Evolutionary conservation across 1,140 invertebrate genomes (phyloP), one percentile per base, ranked within the genome.

Genomic region (Drosophila nikananu): DNA sequence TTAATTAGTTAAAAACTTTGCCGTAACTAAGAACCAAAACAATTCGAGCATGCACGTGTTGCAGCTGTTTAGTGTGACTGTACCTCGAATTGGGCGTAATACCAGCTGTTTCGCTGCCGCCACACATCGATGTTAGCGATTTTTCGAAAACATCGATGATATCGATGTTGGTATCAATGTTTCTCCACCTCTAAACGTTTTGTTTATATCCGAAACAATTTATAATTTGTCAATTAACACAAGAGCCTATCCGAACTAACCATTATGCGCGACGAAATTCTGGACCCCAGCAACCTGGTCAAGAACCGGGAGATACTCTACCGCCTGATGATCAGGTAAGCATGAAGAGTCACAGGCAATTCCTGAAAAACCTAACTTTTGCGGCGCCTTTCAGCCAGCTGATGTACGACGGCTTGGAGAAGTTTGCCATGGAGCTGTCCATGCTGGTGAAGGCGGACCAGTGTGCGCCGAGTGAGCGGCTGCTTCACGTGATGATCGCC

Each of bases 381-480:
- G 42, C 19, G 10, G 0, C 19, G 9, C 42, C 19, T 95, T 94
- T 19, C 93, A 99, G 98, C 87, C 97, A 98, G 93, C 92, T 98
- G 15, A 97, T 96, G 91, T 98, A 98, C 83, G 99, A 99, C 95
- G 98, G 98, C 8, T 96, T 99, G 93, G 97, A 98, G 93, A 95
- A 96, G 27, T 93, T 99, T 35, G 98, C 98, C 0, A 96, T 97
- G 1, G 97, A 95, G 59, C 93, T 99, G 44, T 95, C 97, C 3
- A 95, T 96, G 63, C 93, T 96, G 25, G 95, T 98, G 0, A 97
- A 98, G 92, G 96, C 97, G 1, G 97, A 98, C 81, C 97, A 97
- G 60, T 99, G 98, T 93, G 97, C 99, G 13, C 98, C 99, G 0
- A 99, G 98, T 42, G 98, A 99, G 93, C 95, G 97, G 86, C 94